A percentile compares a stretch with the other conserved stretches of the same genome.
These are phyloP conservation scores for Leptopilina clavipes DNA, from an alignment of 1,140 invertebrate species.

Conservation along the genomic window DNA sequence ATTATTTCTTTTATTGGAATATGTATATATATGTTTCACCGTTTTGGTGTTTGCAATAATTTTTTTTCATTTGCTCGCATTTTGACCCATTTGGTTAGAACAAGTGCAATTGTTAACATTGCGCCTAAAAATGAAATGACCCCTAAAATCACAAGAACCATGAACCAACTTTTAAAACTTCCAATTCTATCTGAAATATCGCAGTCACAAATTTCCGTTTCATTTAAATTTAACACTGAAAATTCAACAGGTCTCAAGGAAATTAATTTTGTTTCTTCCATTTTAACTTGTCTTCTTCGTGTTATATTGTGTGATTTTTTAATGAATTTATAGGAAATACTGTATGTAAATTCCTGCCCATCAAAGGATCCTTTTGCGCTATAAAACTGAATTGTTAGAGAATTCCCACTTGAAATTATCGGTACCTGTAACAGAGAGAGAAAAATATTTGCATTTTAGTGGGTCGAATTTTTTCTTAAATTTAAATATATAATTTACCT, in stretches of 20 bases:
- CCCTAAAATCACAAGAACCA: slow-evolving; percentile 66
- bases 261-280: slow-evolving; percentile 61
- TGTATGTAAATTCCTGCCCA: slow-evolving; percentile 67
- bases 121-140: slow-evolving; percentile 66
- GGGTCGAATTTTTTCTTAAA: not conserved
- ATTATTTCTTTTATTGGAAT: no score
- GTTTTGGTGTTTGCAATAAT: slow-evolving; percentile 64
- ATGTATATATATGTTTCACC: slow-evolving; percentile 47
- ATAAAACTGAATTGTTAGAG: slow-evolving; percentile 65
- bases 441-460: no score
- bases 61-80: slow-evolving; percentile 63
- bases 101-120: slow-evolving; percentile 62
- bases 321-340: slow-evolving; percentile 64
- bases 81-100: slow-evolving; percentile 63
- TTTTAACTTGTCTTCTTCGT: slow-evolving; percentile 46
- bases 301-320: slow-evolving; percentile 57
- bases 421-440: slow-evolving; percentile 49
- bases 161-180: slow-evolving; percentile 69
- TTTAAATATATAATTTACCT: slow-evolving; percentile 45
- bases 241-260: slow-evolving; percentile 66
- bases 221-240: slow-evolving; percentile 65
- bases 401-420: slow-evolving; percentile 61
- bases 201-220: slow-evolving; percentile 65
- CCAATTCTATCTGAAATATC: slow-evolving; percentile 66
- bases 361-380: slow-evolving; percentile 65